A percentile compares a stretch with the other conserved stretches of the same genome.
Evolutionary conservation across 2,888 invertebrate genomes (phyloP).

Genomic region (Oscheius sp.): DNA sequence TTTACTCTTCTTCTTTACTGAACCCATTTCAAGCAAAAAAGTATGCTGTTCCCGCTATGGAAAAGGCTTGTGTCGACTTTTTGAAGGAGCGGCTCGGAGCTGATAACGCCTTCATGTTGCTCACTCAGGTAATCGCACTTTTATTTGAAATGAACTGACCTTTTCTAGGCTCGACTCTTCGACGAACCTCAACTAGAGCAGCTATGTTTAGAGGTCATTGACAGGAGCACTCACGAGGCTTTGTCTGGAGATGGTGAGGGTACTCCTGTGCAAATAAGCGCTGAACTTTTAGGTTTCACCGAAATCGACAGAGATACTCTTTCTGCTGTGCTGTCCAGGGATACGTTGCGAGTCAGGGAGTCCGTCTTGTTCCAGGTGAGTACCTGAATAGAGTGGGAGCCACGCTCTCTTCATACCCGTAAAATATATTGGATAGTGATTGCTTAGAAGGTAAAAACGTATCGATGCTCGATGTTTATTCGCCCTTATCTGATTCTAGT

Average conservation of each 20-base stretch:
- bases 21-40: conserved; percentile 80
- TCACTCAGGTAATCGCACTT: conserved; percentile 76
- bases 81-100: conserved; percentile 82
- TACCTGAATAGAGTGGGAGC: not conserved
- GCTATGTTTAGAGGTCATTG: conserved; percentile 85
- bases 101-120: conserved; percentile 86
- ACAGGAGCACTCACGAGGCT: conserved; percentile 85
- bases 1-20: not conserved
- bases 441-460: not conserved
- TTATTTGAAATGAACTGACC: not conserved
- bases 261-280: not conserved
- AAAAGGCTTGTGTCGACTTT: conserved; percentile 86
- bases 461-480: not conserved
- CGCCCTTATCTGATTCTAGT: conserved; percentile 29
- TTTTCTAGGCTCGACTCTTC: conserved; percentile 81
- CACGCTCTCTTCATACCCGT: too few species aligned
- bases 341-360: conserved; percentile 84
- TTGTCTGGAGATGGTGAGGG: conserved; percentile 81
- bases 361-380: conserved; percentile 82
- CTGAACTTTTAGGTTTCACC: conserved; percentile 78
- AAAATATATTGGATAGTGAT: too few species aligned
- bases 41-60: conserved; percentile 86
- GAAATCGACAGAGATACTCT: conserved; percentile 86
- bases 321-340: conserved; percentile 83
- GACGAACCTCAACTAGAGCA: conserved; percentile 86